A percentile compares a stretch with the other conserved stretches of the same genome.
Evolutionary conservation across 2,113 vertebrate species (phyloP).

Genomic region (Tichodroma muraria): DNA sequence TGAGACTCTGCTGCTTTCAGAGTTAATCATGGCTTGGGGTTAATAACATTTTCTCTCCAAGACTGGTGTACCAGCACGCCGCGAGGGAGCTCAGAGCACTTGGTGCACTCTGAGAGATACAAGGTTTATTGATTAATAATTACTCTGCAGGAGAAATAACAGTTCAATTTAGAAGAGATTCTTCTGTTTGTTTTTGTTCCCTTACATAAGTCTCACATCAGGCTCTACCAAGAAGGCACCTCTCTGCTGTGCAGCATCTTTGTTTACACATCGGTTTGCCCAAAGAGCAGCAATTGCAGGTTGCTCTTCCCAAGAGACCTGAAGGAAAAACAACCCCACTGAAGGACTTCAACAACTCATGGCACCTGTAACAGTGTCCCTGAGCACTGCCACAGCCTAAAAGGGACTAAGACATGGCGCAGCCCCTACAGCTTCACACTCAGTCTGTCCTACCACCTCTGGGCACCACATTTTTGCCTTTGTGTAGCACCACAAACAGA

Average conservation of each 20-base stretch:
- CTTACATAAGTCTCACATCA: background rate
- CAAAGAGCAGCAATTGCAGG: background rate
- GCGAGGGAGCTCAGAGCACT: background rate
- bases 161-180: background rate
- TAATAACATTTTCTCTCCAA: background rate
- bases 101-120: background rate
- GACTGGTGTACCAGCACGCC: background rate
- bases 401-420: background rate
- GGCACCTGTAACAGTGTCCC: background rate
- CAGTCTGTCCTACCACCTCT: background rate
- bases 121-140: constrained; percentile 27
- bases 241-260: background rate
- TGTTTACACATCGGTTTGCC: background rate
- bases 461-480: background rate
- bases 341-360: background rate
- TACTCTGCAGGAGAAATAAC: background rate
- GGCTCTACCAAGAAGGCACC: background rate
- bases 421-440: background rate
- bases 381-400: background rate
- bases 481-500: background rate
- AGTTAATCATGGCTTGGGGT: background rate
- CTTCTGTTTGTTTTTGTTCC: background rate
- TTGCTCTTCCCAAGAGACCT: background rate
- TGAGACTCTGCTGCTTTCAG: background rate
- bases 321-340: background rate